phyloP scores from a whole-genome alignment of 2,888 invertebrate genomes.

The Cryptocephalus primarius region DNA sequence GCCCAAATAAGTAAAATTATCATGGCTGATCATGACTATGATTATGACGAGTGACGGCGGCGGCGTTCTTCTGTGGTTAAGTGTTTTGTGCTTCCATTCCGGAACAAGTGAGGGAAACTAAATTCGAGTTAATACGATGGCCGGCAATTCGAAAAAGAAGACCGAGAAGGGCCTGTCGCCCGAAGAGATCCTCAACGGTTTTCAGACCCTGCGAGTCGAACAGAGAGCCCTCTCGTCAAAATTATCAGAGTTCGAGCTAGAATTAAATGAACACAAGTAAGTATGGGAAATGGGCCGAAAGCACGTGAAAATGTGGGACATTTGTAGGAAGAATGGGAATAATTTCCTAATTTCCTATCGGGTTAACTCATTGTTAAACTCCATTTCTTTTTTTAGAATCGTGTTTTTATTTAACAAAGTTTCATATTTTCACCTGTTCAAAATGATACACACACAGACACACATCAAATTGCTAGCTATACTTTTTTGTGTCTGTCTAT shows the following conservation, averaged over 20 bases:
- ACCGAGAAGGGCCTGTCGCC: constrained; percentile 42
- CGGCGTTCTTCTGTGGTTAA: too few relatives aligned
- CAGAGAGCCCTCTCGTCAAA: constrained; percentile 80
- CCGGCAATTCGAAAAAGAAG: constrained; percentile 36
- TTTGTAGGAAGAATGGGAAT: too few relatives aligned
- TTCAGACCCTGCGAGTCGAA: constrained; percentile 78
- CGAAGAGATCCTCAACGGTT: constrained; percentile 78
- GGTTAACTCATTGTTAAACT: neutral
- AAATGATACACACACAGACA: too few relatives aligned
- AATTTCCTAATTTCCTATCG: too few relatives aligned
- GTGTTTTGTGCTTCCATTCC: too few relatives aligned
- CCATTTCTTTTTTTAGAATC: neutral
- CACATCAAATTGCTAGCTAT: too few relatives aligned
- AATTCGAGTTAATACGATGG: constrained; percentile 19
- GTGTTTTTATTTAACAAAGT: neutral
- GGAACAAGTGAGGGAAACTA: too few relatives aligned
- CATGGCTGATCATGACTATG: too few relatives aligned
- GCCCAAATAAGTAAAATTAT: too few relatives aligned
- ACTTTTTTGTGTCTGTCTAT: too few relatives aligned
- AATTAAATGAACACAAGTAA: constrained; percentile 94
- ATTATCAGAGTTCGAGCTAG: constrained; percentile 86
- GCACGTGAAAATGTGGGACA: neutral
- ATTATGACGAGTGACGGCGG: too few relatives aligned
- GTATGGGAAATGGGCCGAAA: constrained; percentile 18
- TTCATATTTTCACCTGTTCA: too few relatives aligned